These are phyloP conservation scores for Galbula dea DNA, from an alignment of 2,113 vertebrate species.

Conservation along the genomic window DNA sequence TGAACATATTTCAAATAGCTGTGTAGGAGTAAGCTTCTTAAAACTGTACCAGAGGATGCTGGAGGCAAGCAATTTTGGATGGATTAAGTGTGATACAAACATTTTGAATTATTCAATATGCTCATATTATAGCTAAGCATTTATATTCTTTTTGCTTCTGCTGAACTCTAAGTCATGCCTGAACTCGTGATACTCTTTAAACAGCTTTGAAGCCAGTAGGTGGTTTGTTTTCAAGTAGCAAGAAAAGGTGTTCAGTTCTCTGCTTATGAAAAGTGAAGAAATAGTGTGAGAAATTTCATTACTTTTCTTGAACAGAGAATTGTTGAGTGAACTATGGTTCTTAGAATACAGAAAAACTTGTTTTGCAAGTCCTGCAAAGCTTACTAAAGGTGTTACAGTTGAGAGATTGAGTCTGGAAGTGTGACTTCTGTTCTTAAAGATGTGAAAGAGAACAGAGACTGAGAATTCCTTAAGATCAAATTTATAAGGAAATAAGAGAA, in stretches of 20 bases:
- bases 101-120: constrained; percentile 48
- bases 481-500: not conserved
- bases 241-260: constrained; percentile 6
- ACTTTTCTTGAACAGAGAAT: not conserved
- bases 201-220: constrained; percentile 42
- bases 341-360: not conserved
- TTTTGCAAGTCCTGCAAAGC: accelerated
- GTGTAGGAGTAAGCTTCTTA: constrained; percentile 11
- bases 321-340: not conserved
- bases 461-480: not conserved
- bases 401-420: not conserved
- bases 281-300: not conserved
- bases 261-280: not conserved
- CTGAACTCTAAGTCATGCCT: constrained; percentile 54
- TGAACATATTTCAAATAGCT: constrained; percentile 1
- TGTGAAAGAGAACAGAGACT: not conserved
- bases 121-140: constrained; percentile 16
- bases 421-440: not conserved
- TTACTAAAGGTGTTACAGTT: not conserved
- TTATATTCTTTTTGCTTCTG: constrained; percentile 7
- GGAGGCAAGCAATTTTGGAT: constrained; percentile 33
- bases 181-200: constrained; percentile 45
- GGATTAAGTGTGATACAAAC: constrained; percentile 43
- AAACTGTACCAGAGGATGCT: constrained; percentile 17
- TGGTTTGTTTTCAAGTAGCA: constrained; percentile 35